Evolutionary conservation across 2,888 invertebrate species (phyloP), one percentile per base, ranked within the genome.

Genomic region (Orthosia gracilis): DNA sequence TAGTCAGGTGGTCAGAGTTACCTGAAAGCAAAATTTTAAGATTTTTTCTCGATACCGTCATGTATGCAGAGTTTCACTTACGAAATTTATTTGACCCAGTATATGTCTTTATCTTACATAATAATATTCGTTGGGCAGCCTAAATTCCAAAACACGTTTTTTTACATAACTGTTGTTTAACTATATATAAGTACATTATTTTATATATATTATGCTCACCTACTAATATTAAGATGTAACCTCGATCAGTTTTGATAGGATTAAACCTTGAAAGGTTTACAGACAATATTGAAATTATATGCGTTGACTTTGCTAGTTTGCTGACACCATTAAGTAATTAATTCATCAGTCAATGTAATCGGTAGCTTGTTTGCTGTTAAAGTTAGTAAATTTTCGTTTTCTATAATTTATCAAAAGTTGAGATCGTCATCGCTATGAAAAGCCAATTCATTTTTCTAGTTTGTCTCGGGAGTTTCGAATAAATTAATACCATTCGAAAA

Each of bases 151-250:
- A 82, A 75, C 62, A 59, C 31, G 61, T 76, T 69, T 61, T n/a
- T 73, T 74, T 86, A 86, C 72, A 63, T 86, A 86, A 77, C 68
- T 31, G 47, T 62, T 50, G n/a, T 40, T 45, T 52, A 18, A 45
- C 69, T 59, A 11, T 1, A 11, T 1, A 40, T 40, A 40, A 31
- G 31, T 40, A 40, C 40, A 40, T 40, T n/a, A n/a, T 31, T 31
- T 31, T 31, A 31, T 31, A 7, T 31, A 40, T n/a, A 40, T 40
- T 40, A 40, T 40, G 40, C 12, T 80, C 31, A 55, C 69, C 67
- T 62, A 82, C 70, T 63, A 62, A 75, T 82, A 80, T 84, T 75
- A 15, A 58, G 17, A 31, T 18, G 15, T 52, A 73, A 54, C 52
- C 55, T 64, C 59, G 64, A 65, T 47, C 31, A 21, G 61, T 17